These are phyloP conservation scores for Suricata suricatta DNA, from an alignment of 2,113 vertebrate species.

Conservation along the genomic window DNA sequence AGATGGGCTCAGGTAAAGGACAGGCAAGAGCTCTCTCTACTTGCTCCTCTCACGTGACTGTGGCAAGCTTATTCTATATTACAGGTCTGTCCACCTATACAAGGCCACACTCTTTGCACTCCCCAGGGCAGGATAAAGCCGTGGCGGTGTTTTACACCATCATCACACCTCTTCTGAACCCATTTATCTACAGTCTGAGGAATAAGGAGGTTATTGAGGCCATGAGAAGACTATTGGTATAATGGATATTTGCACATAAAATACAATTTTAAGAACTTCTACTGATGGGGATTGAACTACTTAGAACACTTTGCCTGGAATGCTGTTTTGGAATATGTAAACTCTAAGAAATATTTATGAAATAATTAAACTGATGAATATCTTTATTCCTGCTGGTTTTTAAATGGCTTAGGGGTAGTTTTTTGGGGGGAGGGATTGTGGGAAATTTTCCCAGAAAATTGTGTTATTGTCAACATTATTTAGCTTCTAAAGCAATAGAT, in stretches of 20 bases:
- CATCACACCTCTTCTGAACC: slow-evolving; percentile 6
- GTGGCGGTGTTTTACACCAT: slow-evolving; percentile 2
- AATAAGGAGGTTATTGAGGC: slow-evolving; percentile 5
- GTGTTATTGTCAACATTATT: background rate
- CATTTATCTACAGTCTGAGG: background rate
- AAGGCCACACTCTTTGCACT: background rate
- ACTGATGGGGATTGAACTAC: background rate
- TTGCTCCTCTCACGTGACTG: slow-evolving; percentile 17
- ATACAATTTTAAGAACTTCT: background rate
- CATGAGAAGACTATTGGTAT: background rate
- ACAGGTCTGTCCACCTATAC: background rate
- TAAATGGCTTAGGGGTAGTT: background rate
- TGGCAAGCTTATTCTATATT: background rate
- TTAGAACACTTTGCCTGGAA: background rate
- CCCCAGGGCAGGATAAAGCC: background rate
- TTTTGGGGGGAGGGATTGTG: background rate
- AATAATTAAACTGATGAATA: background rate
- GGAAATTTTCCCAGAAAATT: background rate
- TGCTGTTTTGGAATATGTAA: background rate
- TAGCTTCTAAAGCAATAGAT: background rate
- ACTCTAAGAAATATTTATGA: background rate
- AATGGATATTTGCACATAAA: background rate
- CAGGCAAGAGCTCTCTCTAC: background rate
- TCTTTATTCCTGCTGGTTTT: background rate
- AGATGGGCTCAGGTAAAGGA: background rate